These are phyloP conservation scores for Montipora cactus DNA, from an alignment of 64 coral and sea anemone species.

Conservation along the genomic window DNA sequence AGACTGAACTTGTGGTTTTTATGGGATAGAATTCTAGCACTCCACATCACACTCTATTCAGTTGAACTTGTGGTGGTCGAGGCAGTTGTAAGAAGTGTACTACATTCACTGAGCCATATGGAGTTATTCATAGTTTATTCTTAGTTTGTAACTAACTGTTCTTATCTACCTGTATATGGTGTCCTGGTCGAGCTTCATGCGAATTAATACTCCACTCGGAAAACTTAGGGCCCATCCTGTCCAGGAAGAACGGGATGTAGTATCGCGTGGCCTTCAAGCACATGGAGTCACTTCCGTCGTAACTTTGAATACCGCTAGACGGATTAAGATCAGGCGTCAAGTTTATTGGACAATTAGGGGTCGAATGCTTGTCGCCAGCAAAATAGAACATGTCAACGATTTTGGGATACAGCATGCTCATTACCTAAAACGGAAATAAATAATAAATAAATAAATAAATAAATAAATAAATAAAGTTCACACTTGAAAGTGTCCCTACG, in stretches of 20 bases:
- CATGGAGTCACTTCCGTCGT: slow-evolving; percentile 3
- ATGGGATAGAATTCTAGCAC: too few species aligned
- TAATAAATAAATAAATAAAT: too few species aligned
- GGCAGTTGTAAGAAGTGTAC: too few species aligned
- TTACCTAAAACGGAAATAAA: background rate
- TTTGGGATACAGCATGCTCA: slow-evolving; percentile 72
- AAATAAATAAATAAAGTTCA: too few species aligned
- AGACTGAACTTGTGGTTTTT: too few species aligned
- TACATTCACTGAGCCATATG: too few species aligned
- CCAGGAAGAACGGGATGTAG: slow-evolving; percentile 66
- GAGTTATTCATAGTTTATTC: too few species aligned
- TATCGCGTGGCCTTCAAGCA: slow-evolving; percentile 53
- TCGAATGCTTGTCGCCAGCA: slow-evolving; percentile 67
- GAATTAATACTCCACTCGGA: slow-evolving; percentile 68
- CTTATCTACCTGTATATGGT: slow-evolving; percentile 62
- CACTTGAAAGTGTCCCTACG: too few species aligned
- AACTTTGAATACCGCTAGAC: slow-evolving; percentile 71
- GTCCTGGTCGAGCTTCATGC: slow-evolving; percentile 53
- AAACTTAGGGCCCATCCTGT: slow-evolving; percentile 55
- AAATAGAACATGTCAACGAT: slow-evolving; percentile 76
- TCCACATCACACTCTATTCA: too few species aligned
- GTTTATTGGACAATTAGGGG: slow-evolving; percentile 73
- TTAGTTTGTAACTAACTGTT: background rate
- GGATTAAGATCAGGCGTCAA: slow-evolving; percentile 67
- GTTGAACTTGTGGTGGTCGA: too few species aligned